A percentile compares a stretch with the other conserved stretches of the same genome.
These are phyloP conservation scores for Parasteatoda lunata DNA, from an alignment of 2,888 invertebrate species.

Conservation along the genomic window DNA sequence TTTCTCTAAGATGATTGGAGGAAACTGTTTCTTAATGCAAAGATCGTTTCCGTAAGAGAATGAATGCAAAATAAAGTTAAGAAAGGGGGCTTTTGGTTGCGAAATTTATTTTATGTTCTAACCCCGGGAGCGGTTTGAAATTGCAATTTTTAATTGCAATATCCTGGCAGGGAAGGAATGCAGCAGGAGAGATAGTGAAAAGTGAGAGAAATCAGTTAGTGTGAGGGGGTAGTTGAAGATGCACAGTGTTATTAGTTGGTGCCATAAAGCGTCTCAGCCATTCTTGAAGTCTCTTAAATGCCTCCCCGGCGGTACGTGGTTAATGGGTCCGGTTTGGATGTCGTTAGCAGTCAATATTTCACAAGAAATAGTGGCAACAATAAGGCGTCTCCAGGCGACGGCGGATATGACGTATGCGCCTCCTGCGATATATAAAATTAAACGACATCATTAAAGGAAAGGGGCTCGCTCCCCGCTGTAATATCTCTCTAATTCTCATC, in stretches of 20 bases:
- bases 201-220: slow-evolving; percentile 41
- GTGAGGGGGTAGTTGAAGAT: slow-evolving; percentile 24
- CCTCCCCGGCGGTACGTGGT: slow-evolving; percentile 60
- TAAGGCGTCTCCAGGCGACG: slow-evolving; percentile 68
- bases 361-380: slow-evolving; percentile 68
- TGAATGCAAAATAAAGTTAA: slow-evolving; percentile 4
- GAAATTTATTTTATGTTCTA: slow-evolving; percentile 59
- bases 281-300: slow-evolving; percentile 58
- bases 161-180: slow-evolving; percentile 54
- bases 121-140: slow-evolving; percentile 55
- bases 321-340: slow-evolving; percentile 68
- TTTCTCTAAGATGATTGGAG: too few species aligned
- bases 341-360: slow-evolving; percentile 69
- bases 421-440: slow-evolving; percentile 65
- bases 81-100: background rate
- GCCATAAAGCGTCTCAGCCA: slow-evolving; percentile 61
- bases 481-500: slow-evolving; percentile 67
- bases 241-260: slow-evolving; percentile 58
- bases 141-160: slow-evolving; percentile 67
- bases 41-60: background rate
- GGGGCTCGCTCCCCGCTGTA: slow-evolving; percentile 51
- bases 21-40: too few species aligned
- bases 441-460: slow-evolving; percentile 68
- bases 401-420: slow-evolving; percentile 68
- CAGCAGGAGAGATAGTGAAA: slow-evolving; percentile 39